Base-by-base conservation (phyloP, 2,113 vertebrate genomes). In the Corythoichthys haematopterus region DNA sequence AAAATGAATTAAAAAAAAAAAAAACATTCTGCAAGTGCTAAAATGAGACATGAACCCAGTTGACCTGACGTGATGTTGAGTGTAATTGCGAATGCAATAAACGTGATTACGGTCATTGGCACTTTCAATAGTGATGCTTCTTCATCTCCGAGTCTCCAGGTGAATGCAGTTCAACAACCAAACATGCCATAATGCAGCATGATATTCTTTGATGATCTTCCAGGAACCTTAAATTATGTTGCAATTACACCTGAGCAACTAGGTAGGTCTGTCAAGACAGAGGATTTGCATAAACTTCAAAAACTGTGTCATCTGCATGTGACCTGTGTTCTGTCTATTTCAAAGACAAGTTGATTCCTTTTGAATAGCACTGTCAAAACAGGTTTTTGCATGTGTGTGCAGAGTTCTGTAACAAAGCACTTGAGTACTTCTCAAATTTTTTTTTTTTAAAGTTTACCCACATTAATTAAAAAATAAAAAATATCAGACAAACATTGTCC, bases 261-360 rank as follows among this genome's bases (percentile, higher is more conserved):
- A 20, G 8, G 37, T 20, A 12, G 3, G 46, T 14, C 15, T 20
- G 38, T 4, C 36, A 58, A 33, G 20, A 36, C 28, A 38, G 20
- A 7, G 38, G 5, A 62, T 79, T 80, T 83, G 75, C 58, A 74
- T 80, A 56, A 33, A 66, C 47, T 11, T 56, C 16, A 61, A 48
- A 2, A 64, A 64, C 28, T 58, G 5, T 20, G 47, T 65, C 15
- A 50, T 76, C 71, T 78, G 74, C 70, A 80, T 71, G 13, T 56
- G n/a, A 36, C 7, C 6, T 6, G 2, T 36, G 45, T 13, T 61
- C 35, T 10, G 59, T 61, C 5, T 35, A 14, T 48, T 65, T 65
- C 9, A 40, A 9, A 48, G 72, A 36, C 20, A 75, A 59, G 59
- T 68, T 76, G 58, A 69, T 66, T 78, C 69, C 63, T 63, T 68